Base-by-base conservation (phyloP, 2,797 vertebrate genomes). In the Agapornis canus region DNA sequence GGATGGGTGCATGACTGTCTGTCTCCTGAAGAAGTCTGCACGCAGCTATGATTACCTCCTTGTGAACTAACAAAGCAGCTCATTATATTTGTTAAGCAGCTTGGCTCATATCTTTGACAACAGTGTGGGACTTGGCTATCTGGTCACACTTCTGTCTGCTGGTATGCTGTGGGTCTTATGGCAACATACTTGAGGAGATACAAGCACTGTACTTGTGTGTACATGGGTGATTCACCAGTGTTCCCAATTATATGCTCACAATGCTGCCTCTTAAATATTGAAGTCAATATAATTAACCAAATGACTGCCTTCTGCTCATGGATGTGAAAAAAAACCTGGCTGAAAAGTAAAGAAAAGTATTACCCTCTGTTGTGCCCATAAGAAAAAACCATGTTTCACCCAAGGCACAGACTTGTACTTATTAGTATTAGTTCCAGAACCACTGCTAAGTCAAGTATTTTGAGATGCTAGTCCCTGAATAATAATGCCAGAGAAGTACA, bases 371-470 rank as follows among this genome's bases (percentile, higher is more conserved):
- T 92, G 52, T 75, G 77, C 59, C 61, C 27, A 51, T 52, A 82
- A 84, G 19, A 88, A 85, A 93, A 91, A 91, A 76, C 27, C 8
- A 69, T 25, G 37, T 35, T 90, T 95, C 42, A 92, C 40, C 65
- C 76, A 88, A 75, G 61, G 51, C 78, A 86, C 65, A 90, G 51
- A 18, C 86, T 95, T 92, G 92, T 96, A 95, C 89, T 97, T 97
- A 96, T 96, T 97, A 97, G 95, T 92, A 97, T 97, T 97, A 97
- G 96, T 97, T 97, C 95, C 97, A 98, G 95, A 96, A 83, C 87
- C 91, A 94, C 92, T 95, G 93, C 94, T 93, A 97, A 98, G 94
- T 97, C 96, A 96, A 98, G 97, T 97, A 97, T 97, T 97, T 97
- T 96, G 97, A 95, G 89, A 97, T 95, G 92, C 45, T 60, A 94